Evolutionary conservation across 1,140 invertebrate genomes (phyloP), one percentile per base, ranked within the genome.

Genomic region (Phymorhynchus buccinoides): DNA sequence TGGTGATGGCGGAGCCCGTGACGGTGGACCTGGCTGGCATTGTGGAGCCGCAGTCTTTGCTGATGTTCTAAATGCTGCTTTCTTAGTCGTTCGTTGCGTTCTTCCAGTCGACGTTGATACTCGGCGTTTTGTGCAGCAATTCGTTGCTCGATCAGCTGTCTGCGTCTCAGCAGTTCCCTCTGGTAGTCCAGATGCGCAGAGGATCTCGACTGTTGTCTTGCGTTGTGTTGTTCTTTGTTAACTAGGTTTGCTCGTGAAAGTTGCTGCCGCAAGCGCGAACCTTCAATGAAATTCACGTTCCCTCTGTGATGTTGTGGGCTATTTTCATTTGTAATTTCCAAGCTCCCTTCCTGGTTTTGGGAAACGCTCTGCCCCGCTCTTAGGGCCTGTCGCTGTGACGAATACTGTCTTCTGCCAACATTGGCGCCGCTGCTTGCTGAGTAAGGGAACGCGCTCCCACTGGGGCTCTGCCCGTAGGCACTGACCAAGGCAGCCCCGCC

Each of bases 21-120:
- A 12, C 56, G 56, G 56, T 27, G 22, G 56, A 27, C 56, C 6
- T 62, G 56, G 22, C 56, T 44, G 66, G 3, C 35, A n/a, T 62
- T 62, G 18, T 83, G 62, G 1, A 71, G 62, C 62, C 41, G 81
- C 22, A 27, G 35, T n/a, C 66, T 62, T 6, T 71, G 62, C 66
- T 83, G 37, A 6, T n/a, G 18, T 16, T 71, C 52, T 27, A 71
- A 22, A 16, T 73, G 62, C 3, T 41, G 56, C 41, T 83, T 30
- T 3, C 81, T 66, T 6, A 83, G 39, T 18, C 81, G 81, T n/a
- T 62, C 39, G 56, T 83, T 83, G 81, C 66, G 81, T 30, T 83
- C 81, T 42, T 83, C 62, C 0, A 83, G 81, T 32, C 81, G 27
- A 4, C 81, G 81, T 41, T 83, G 62, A 30, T 83, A 83, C 22